Conservation (phyloP, 2,797 vertebrate genomes). For the Darevskia mixta region DNA sequence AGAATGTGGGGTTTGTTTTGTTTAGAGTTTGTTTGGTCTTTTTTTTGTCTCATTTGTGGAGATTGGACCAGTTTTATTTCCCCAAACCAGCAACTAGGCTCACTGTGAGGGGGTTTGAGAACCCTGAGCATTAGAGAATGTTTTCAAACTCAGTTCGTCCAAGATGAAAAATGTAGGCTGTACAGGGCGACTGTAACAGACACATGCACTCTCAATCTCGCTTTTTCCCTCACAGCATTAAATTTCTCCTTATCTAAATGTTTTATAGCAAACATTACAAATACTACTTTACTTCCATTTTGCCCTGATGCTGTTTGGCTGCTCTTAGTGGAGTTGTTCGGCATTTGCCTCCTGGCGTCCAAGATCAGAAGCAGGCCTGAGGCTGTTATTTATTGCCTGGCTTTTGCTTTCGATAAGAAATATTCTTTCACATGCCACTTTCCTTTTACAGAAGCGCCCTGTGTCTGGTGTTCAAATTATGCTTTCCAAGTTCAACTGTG, state of each 20-base stretch:
- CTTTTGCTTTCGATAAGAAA: constrained; percentile 56
- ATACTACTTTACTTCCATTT: constrained; percentile 20
- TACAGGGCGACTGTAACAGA: constrained; percentile 50
- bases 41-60: background rate
- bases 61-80: background rate
- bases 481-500: background rate
- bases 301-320: background rate
- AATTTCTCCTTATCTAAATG: constrained; percentile 45
- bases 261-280: constrained; percentile 35
- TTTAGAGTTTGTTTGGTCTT: background rate
- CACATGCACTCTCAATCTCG: constrained; percentile 27
- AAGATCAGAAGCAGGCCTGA: constrained; percentile 51
- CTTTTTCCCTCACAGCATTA: constrained; percentile 35
- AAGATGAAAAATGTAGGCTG: constrained; percentile 46
- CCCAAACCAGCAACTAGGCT: background rate
- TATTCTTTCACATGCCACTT: constrained; percentile 55
- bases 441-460: constrained; percentile 62
- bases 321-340: constrained; percentile 25
- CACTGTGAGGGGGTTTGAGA: constrained; percentile 6
- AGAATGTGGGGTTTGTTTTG: background rate
- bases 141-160: constrained; percentile 32
- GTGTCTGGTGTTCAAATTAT: constrained; percentile 55
- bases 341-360: background rate
- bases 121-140: constrained; percentile 1
- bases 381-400: constrained; percentile 53